phyloP scores from a whole-genome alignment of 2,113 vertebrate genomes.

The Anas platyrhynchos region DNA sequence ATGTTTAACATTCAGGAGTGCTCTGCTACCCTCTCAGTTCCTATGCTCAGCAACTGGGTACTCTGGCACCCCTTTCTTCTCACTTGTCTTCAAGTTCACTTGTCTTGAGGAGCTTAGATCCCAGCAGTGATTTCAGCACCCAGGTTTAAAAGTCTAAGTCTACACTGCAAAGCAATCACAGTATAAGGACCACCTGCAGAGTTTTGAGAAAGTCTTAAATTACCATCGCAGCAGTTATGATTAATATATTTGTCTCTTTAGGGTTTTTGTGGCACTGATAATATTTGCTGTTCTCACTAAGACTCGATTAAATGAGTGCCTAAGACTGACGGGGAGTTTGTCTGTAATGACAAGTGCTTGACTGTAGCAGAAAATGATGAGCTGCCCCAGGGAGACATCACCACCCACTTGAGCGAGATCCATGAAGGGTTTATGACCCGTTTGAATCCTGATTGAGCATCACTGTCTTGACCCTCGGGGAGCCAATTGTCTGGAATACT shows the following conservation, averaged over 20 bases:
- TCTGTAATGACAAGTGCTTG: slow-evolving; percentile 81
- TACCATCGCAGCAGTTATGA: slow-evolving; percentile 31
- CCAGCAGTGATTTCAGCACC: not conserved
- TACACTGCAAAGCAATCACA: not conserved
- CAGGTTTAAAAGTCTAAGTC: not conserved
- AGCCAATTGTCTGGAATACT: slow-evolving; percentile 83
- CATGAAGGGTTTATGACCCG: slow-evolving; percentile 82
- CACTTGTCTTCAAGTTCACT: not conserved
- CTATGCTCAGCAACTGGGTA: not conserved
- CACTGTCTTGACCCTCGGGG: slow-evolving; percentile 79
- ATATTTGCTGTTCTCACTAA: slow-evolving; percentile 63
- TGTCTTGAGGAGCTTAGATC: not conserved
- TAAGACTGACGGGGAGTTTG: slow-evolving; percentile 77
- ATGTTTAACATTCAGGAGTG: not conserved
- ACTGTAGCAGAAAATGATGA: slow-evolving; percentile 79
- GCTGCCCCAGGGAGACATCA: slow-evolving; percentile 80
- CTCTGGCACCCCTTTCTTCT: not conserved
- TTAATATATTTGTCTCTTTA: slow-evolving; percentile 71
- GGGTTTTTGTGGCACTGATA: slow-evolving; percentile 49
- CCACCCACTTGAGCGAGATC: slow-evolving; percentile 80
- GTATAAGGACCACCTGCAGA: not conserved
- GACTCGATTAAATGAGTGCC: slow-evolving; percentile 72
- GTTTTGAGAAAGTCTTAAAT: slow-evolving; percentile 33
- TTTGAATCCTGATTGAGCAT: slow-evolving; percentile 83
- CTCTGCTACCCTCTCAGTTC: not conserved